Evolutionary conservation across 2,797 vertebrate genomes (phyloP).

Genomic region (Falco biarmicus): DNA sequence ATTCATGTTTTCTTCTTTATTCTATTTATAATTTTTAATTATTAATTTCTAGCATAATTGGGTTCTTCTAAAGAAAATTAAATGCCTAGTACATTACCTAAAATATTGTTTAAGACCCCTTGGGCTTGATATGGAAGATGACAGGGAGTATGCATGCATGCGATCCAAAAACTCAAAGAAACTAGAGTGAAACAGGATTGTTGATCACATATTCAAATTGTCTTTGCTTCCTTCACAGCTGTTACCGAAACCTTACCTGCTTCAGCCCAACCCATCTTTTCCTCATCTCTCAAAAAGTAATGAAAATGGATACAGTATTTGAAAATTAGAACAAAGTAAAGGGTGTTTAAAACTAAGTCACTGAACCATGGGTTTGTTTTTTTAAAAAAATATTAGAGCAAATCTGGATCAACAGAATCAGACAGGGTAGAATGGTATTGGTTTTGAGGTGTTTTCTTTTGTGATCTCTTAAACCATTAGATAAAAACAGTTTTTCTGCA

Average conservation of each 20-base stretch:
- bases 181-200: constrained; percentile 10
- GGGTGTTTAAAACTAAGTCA: not conserved
- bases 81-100: constrained; percentile 73
- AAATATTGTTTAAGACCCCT: constrained; percentile 66
- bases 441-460: not conserved
- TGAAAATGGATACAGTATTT: not conserved
- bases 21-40: constrained; percentile 81
- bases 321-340: not conserved
- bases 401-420: not conserved
- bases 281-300: not conserved
- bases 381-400: not conserved
- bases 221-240: not conserved
- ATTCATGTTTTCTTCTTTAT: constrained; percentile 79
- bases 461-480: not conserved
- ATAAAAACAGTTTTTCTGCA: not conserved
- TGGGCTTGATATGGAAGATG: constrained; percentile 62
- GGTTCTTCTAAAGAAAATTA: constrained; percentile 72
- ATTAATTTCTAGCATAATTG: constrained; percentile 81
- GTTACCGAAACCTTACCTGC: not conserved
- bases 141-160: not conserved
- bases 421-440: not conserved
- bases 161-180: constrained; percentile 30
- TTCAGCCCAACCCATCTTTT: not conserved
- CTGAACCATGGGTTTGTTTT: not conserved
- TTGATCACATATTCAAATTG: not conserved